Base-by-base conservation (phyloP, 2,888 invertebrate genomes). In the Hecatera dysodea region DNA sequence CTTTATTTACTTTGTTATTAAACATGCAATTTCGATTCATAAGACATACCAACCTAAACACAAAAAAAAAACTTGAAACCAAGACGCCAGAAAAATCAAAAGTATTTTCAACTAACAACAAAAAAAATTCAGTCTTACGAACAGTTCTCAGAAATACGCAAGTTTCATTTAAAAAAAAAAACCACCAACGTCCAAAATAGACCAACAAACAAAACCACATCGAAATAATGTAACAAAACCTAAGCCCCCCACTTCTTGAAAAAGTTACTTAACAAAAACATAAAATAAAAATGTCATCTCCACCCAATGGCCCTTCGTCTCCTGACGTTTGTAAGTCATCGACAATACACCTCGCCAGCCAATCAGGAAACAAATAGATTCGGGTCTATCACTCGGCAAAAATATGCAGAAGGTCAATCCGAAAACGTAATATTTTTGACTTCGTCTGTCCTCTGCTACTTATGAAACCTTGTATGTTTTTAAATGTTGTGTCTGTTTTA, bases 311-410 rank as follows among this genome's bases (percentile, higher is more conserved):
- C 78, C 78, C 81, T 78, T 81, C 9, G 8, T n/a, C 27, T 66
- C 81, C 81, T 67, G 24, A 9, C 29, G 19, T 19, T 24, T 22
- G 39, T 11, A 46, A 64, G 67, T 82, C 82, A 82, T 79, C 80
- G 69, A 71, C 56, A 79, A 74, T 61, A 50, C 27, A 48, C 9
- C n/a, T 22, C 65, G 63, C 15, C 56, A 57, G 67, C 83, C 83
- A 83, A 83, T 83, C 77, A 68, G 57, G 63, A 50, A 53, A 27
- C 81, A 50, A 46, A 77, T 78, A 78, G 78, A 78, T 65, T 67
- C 42, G 60, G 67, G 57, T 72, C 78, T 78, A 78, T 75, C 60
- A 78, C 46, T 11, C n/a, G 44, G 22, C n/a, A 65, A 9, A 0
- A 1, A 27, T 19, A 12, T 15, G 1, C 52, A 78, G 72, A 81